phyloP scores from a whole-genome alignment of 1,140 invertebrate genomes.

The Diachasma alloeum region DNA sequence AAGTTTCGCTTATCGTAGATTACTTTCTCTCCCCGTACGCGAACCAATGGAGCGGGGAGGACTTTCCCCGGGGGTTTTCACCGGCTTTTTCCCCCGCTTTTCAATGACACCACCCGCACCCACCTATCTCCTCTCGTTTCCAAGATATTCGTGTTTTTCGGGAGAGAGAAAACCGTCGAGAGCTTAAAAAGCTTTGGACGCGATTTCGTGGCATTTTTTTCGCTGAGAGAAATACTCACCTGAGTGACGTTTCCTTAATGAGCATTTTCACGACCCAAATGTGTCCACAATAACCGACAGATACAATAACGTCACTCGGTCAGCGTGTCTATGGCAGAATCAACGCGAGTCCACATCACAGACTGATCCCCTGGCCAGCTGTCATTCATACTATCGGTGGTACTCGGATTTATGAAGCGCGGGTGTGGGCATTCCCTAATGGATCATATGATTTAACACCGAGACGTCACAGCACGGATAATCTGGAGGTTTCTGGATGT shows the following conservation, averaged over 20 bases:
- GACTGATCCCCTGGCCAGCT: conserved; percentile 53
- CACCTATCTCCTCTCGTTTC: too few relatives aligned
- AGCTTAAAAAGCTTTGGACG: too few relatives aligned
- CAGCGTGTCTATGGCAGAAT: background rate
- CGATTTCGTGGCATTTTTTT: background rate
- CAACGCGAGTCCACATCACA: conserved; percentile 55
- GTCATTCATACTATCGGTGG: conserved; percentile 3
- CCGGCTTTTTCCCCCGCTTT: too few relatives aligned
- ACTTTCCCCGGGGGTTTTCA: too few relatives aligned
- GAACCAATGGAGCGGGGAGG: too few relatives aligned
- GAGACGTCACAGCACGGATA: background rate
- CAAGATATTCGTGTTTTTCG: too few relatives aligned
- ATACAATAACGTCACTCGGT: conserved; percentile 48
- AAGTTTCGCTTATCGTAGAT: too few relatives aligned
- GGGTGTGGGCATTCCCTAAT: background rate
- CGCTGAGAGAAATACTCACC: conserved; percentile 38
- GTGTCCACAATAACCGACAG: conserved; percentile 28
- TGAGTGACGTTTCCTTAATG: conserved; percentile 61
- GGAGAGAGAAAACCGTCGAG: too few relatives aligned
- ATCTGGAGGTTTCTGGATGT: background rate
- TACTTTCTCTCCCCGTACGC: too few relatives aligned
- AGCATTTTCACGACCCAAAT: conserved; percentile 48
- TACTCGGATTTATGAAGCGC: background rate
- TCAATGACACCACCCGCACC: too few relatives aligned
- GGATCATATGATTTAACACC: background rate